Percentiles rank a stretch among this genome's conserved stretches.
Conservation (phyloP, 2,113 vertebrate genomes). For the Cyanistes caeruleus region DNA sequence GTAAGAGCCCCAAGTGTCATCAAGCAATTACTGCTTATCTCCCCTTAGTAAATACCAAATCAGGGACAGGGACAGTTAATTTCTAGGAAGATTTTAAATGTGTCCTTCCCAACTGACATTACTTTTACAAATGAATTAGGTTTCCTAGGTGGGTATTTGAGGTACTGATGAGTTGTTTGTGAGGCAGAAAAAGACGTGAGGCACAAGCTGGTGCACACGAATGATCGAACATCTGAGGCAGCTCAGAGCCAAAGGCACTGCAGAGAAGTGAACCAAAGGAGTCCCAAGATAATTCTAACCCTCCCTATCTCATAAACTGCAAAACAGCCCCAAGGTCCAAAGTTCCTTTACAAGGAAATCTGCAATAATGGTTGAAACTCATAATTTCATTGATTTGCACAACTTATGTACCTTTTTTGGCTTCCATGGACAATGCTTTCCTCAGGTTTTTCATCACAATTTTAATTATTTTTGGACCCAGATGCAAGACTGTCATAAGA, state of each 20-base stretch:
- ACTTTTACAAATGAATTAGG: background rate
- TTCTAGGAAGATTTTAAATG: background rate
- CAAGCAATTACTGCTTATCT: constrained; percentile 27
- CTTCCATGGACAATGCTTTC: background rate
- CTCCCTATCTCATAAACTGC: background rate
- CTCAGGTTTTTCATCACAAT: background rate
- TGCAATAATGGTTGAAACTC: background rate
- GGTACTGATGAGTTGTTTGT: background rate
- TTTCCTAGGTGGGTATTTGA: background rate
- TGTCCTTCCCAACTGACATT: background rate
- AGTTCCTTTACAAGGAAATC: background rate
- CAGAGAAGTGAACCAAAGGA: background rate
- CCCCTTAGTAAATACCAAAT: background rate
- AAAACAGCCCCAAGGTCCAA: background rate
- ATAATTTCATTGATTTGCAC: background rate
- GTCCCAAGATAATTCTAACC: background rate
- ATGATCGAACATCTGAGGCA: fast-evolving
- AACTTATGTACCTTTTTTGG: background rate
- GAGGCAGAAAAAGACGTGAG: background rate
- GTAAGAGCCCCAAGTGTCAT: background rate
- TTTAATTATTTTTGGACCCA: background rate
- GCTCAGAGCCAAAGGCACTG: background rate
- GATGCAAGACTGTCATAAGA: background rate
- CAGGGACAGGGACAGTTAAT: background rate
- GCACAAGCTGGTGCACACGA: background rate